phyloP scores from a whole-genome alignment of 2,797 vertebrate genomes.

The Linurgus olivaceus region DNA sequence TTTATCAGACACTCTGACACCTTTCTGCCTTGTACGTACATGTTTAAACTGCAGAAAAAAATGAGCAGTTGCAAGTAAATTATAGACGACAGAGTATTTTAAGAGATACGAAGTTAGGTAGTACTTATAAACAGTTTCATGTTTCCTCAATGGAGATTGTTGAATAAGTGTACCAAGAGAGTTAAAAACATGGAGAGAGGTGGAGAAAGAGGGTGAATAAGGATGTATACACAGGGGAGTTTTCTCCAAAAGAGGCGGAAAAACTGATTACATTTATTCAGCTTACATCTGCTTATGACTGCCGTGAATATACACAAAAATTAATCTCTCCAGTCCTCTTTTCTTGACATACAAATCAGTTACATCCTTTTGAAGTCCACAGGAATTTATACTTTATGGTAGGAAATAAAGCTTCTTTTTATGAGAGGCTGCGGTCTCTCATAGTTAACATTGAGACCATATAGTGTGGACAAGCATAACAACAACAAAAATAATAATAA shows the following conservation, averaged over 20 bases:
- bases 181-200: not conserved
- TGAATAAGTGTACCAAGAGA: not conserved
- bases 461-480: not conserved
- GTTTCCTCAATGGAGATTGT: not conserved
- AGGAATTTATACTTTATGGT: not conserved
- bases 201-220: not conserved
- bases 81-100: not conserved
- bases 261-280: not conserved
- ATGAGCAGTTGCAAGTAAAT: not conserved
- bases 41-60: not conserved
- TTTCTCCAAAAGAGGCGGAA: not conserved
- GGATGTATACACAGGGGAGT: not conserved
- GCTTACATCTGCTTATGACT: not conserved
- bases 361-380: not conserved
- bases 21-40: not conserved
- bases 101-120: not conserved
- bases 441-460: not conserved
- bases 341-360: not conserved
- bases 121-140: not conserved
- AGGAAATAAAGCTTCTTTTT: not conserved
- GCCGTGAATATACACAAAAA: not conserved
- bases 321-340: not conserved
- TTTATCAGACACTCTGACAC: not conserved
- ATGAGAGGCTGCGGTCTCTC: not conserved
- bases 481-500: not conserved